Base-by-base conservation (phyloP, 2,797 vertebrate species). In the Myripristis jacobus region DNA sequence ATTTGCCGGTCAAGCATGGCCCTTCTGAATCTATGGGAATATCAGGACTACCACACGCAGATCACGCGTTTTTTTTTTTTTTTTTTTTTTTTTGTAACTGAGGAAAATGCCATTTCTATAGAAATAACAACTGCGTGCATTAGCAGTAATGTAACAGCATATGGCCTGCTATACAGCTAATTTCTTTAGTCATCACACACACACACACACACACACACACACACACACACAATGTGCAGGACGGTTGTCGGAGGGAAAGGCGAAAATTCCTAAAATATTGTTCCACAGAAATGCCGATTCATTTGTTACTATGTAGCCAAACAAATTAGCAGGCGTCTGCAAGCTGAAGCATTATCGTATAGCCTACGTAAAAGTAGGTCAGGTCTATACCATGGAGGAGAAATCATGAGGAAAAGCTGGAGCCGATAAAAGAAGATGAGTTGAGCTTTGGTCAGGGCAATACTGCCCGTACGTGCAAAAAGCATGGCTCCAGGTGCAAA, bases 391-490 rank as follows among this genome's bases (percentile, higher is more conserved):
- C 48, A 53, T 21, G 53, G 41, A 60, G 52, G 63, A 24, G 29
- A 66, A 77, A 46, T 44, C 70, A 57, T 54, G 66, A 58, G 50
- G 36, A 70, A 80, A 77, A 64, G 27, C 71, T 41, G 56, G 15
- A 81, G 64, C 76, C 64, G 70, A 64, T 74, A 57, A 62, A 85
- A 85, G 73, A 66, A 79, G 76, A 59, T 58, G 53, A 74, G 74
- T 79, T 34, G 61, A 75, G 67, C 64, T 41, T 66, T 56, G 67
- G 73, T 80, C 61, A 65, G 60, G 22, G 66, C 68, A 66, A 19
- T 27, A 64, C 43, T 73, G 74, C 29, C 71, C 67, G 1, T 52
- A 76, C 25, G 69, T 51, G 75, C 64, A 80, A 84, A 74, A 80
- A 25, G n/a, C 76, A 91, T 80, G 70, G 66, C 50, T 61, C 21